These are phyloP conservation scores for Montipora sp. DNA, from an alignment of 64 coral and sea anemone genomes.

Conservation along the genomic window DNA sequence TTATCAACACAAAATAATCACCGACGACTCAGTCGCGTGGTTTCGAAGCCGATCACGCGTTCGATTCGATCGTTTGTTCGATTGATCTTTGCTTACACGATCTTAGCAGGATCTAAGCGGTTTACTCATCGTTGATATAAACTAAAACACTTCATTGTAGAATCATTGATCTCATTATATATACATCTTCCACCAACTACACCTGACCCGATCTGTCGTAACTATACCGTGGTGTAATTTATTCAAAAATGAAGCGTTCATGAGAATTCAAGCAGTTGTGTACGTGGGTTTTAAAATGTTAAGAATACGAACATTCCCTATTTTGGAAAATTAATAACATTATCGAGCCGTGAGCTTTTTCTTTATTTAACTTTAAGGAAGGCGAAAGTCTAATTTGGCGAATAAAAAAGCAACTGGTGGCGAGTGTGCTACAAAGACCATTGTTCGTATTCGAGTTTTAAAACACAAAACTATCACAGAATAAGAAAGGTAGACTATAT, in stretches of 20 bases:
- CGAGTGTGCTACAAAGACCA: conserved; percentile 20
- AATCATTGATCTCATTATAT: conserved; percentile 28
- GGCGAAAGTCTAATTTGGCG: conserved; percentile 1
- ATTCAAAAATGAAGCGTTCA: conserved; percentile 35
- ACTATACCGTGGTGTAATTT: conserved; percentile 53
- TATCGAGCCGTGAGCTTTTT: neutral
- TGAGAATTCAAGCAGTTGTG: conserved; percentile 39
- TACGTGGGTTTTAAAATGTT: conserved; percentile 17
- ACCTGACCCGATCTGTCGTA: conserved; percentile 50
- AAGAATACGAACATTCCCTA: conserved; percentile 46
- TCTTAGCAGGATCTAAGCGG: conserved; percentile 14
- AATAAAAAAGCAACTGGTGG: conserved; percentile 50
- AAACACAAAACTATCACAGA: conserved; percentile 26
- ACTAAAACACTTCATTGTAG: conserved; percentile 23
- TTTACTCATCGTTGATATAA: conserved; percentile 27
- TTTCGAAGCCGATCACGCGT: conserved; percentile 64
- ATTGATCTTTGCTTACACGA: conserved; percentile 37
- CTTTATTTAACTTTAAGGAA: conserved; percentile 13
- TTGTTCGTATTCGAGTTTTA: conserved; percentile 29
- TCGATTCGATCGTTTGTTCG: conserved; percentile 26
- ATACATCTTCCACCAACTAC: conserved; percentile 18
- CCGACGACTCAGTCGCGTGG: conserved; percentile 53
- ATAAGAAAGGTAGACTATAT: conserved; percentile 4
- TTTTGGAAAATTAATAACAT: neutral
- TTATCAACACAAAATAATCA: conserved; percentile 71